phyloP scores from a whole-genome alignment of 2,113 vertebrate genomes.

The Ctenomys sociabilis region DNA sequence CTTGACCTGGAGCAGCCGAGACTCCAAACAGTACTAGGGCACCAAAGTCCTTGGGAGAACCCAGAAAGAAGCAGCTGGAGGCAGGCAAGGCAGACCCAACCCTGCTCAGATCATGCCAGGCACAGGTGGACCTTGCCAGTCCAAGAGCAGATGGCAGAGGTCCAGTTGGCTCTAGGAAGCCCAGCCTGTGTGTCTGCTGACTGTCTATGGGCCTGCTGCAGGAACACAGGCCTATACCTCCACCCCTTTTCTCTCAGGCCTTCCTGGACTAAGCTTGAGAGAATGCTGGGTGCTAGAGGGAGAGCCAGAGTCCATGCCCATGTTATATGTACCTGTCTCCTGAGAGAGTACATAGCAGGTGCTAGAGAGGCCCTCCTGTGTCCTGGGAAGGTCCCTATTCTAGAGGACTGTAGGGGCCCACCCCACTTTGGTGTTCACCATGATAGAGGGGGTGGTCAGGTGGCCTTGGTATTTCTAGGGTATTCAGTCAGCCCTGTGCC shows the following conservation, averaged over 20 bases:
- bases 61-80: not conserved
- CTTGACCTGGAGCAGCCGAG: accelerated
- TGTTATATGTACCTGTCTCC: not conserved
- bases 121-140: accelerated
- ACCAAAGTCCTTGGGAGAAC: not conserved
- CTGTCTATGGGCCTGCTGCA: accelerated
- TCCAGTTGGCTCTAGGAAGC: accelerated
- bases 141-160: accelerated
- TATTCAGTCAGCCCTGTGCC: too few relatives aligned
- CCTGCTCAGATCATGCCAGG: not conserved
- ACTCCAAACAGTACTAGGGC: not conserved
- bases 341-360: too few relatives aligned
- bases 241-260: not conserved
- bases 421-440: not conserved
- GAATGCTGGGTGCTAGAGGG: too few relatives aligned
- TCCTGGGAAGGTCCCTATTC: not conserved
- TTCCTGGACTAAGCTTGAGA: too few relatives aligned
- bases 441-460: not conserved
- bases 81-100: not conserved
- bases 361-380: not conserved
- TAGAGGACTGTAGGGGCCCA: not conserved
- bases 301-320: not conserved
- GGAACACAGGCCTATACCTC: not conserved
- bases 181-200: not conserved
- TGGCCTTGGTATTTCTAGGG: not conserved